Base-by-base conservation (phyloP, 2,113 vertebrate genomes). In the Onychostruthus taczanowskii region DNA sequence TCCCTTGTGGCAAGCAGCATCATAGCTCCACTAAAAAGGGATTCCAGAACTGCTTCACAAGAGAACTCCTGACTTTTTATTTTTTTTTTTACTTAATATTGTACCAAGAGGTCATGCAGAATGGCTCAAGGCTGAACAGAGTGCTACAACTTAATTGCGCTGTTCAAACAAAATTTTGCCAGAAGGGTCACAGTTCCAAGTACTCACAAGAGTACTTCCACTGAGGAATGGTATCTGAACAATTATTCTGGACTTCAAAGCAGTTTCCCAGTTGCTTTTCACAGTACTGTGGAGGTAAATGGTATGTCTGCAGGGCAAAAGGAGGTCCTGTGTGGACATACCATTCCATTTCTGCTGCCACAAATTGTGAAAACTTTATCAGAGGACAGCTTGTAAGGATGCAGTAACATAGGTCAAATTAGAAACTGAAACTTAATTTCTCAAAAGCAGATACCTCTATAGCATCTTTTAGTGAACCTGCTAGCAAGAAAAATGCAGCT, bases 391-490 rank as follows among this genome's bases (percentile, higher is more conserved):
- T 90, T 37, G 18, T 69, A 46, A 80, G 46, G 49, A 62, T 62
- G 30, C 22, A 77, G 35, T 66, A 66, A 75, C 10, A 33, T 6
- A 69, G 37, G 22, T 70, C 59, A 86, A 77, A 63, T 50, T 33
- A 86, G 64, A 70, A 92, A 84, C 21, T 9, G 41, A 88, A 83
- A 84, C 19, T 76, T 68, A 72, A 81, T 74, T 83, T 90, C 79
- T 78, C 52, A 87, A 62, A 92, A 84, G 68, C 11, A 3, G 41
- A 69, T 97, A 99, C 99, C 99, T 99, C 99, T 72, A 99, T 99
- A 89, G 99, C 99, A 80, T 99, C 99, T 98, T 99, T 99, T 90
- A 99, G 97, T 30, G 99, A 99, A 55, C 99, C 99, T 76, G 99
- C 99, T 81, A 99, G 97, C 58, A 99, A 98, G 97, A 99, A 99